Percentiles rank a stretch among this genome's conserved stretches.
Conservation (phyloP, 2,113 vertebrate species). For the Climacteris rufus region DNA sequence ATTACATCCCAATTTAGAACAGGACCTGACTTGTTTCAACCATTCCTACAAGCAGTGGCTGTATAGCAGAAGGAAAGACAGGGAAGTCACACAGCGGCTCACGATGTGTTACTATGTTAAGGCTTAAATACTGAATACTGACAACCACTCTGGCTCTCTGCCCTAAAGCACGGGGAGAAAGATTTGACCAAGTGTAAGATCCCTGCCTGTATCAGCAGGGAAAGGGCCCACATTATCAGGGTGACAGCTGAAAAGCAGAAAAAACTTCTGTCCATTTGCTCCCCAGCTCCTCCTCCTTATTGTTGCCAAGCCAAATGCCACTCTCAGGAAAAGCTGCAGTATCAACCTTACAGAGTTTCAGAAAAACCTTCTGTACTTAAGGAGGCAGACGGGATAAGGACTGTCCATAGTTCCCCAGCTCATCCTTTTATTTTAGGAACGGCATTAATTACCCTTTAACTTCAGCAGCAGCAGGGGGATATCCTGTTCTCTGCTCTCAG, state of each 20-base stretch:
- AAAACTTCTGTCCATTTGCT: neutral
- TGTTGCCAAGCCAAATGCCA: neutral
- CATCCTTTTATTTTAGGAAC: neutral
- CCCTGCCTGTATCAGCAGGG: neutral
- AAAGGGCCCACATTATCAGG: neutral
- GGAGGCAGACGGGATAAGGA: neutral
- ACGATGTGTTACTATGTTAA: fast-evolving
- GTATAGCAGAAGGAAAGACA: neutral
- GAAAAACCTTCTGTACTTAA: neutral
- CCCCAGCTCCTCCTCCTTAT: neutral
- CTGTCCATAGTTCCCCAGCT: neutral
- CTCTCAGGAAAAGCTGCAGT: neutral
- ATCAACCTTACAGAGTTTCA: no score
- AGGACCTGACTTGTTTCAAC: conserved; percentile 21
- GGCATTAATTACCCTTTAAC: conserved; percentile 72
- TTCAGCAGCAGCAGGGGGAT: conserved; percentile 72
- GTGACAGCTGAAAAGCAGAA: neutral
- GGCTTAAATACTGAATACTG: neutral
- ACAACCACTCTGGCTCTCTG: neutral
- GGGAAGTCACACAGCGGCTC: neutral
- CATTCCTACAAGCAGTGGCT: neutral
- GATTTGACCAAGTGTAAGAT: neutral
- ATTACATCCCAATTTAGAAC: conserved; percentile 54
- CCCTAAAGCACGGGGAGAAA: neutral
- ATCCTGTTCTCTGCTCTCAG: conserved; percentile 70